These are phyloP conservation scores for Ceratitis capitata DNA, from an alignment of 1,140 invertebrate species.

Conservation along the genomic window DNA sequence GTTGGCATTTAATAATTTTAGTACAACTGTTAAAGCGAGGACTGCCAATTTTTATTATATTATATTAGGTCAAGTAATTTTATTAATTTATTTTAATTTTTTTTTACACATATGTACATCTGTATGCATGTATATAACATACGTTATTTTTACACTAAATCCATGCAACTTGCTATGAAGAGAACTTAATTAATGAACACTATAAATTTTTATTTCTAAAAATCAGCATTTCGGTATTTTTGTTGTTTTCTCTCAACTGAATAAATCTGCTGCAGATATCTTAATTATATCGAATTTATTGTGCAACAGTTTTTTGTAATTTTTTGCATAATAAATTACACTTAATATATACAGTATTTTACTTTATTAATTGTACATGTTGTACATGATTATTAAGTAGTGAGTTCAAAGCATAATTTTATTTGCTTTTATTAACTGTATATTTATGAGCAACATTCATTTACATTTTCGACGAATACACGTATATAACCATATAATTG, in stretches of 20 bases:
- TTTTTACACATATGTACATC: background rate
- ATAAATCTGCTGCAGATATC: background rate
- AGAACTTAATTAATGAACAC: background rate
- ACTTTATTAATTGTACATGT: background rate
- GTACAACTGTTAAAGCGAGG: too few species aligned
- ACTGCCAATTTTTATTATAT: too few species aligned
- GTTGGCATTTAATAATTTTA: too few species aligned
- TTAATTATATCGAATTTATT: background rate
- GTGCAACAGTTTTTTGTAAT: background rate
- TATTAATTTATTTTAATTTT: too few species aligned
- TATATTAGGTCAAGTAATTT: too few species aligned
- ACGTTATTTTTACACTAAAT: background rate
- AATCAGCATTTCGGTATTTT: background rate
- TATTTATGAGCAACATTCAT: background rate
- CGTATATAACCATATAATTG: background rate
- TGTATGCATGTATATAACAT: too few species aligned
- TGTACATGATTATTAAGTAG: background rate
- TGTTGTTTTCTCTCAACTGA: background rate
- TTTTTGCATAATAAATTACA: background rate
- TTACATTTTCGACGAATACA: too few species aligned
- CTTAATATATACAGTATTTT: background rate
- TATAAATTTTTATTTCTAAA: constrained; percentile 5
- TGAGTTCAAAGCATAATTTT: background rate
- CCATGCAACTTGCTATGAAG: background rate
- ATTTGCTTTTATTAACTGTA: background rate